A percentile compares a stretch with the other conserved stretches of the same genome.
These are phyloP conservation scores for Chiropotes sagulatus DNA, from an alignment of 2,797 vertebrate genomes.

Conservation along the genomic window DNA sequence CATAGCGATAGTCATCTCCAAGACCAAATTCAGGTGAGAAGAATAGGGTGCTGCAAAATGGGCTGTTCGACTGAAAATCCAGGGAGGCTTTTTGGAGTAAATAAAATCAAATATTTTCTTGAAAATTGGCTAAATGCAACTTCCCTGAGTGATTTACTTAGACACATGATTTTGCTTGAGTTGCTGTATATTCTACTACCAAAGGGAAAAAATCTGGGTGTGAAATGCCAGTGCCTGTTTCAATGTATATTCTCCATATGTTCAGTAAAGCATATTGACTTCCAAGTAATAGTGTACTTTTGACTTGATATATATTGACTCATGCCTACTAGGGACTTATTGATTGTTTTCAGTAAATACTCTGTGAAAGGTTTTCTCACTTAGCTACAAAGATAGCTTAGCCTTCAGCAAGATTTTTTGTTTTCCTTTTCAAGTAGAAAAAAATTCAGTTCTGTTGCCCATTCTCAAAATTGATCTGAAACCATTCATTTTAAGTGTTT, in stretches of 20 bases:
- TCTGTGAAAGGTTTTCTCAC: slow-evolving; percentile 50
- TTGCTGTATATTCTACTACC: background rate
- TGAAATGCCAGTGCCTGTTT: slow-evolving; percentile 29
- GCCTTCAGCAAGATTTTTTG: slow-evolving; percentile 28
- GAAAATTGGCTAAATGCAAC: background rate
- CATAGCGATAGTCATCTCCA: accelerated
- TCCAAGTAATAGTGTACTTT: slow-evolving; percentile 48
- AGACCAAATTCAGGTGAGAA: background rate
- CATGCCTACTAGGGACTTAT: slow-evolving; percentile 42
- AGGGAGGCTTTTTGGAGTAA: background rate
- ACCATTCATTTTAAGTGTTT: background rate
- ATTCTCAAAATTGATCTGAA: slow-evolving; percentile 22
- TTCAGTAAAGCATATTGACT: slow-evolving; percentile 57
- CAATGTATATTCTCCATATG: slow-evolving; percentile 59
- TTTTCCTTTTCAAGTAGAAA: background rate
- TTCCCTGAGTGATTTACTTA: background rate
- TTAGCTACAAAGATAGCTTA: slow-evolving; percentile 56
- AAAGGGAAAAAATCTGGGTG: background rate
- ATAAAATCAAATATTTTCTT: slow-evolving; percentile 16
- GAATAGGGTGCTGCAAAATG: accelerated
- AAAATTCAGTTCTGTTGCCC: background rate
- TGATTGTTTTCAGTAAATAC: slow-evolving; percentile 65
- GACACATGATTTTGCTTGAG: slow-evolving; percentile 10
- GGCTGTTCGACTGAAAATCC: background rate
- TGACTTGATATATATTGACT: slow-evolving; percentile 64